Percentiles rank a stretch among this genome's conserved stretches.
Conservation (phyloP, 2,797 vertebrate genomes). For the Channallabes apus region DNA sequence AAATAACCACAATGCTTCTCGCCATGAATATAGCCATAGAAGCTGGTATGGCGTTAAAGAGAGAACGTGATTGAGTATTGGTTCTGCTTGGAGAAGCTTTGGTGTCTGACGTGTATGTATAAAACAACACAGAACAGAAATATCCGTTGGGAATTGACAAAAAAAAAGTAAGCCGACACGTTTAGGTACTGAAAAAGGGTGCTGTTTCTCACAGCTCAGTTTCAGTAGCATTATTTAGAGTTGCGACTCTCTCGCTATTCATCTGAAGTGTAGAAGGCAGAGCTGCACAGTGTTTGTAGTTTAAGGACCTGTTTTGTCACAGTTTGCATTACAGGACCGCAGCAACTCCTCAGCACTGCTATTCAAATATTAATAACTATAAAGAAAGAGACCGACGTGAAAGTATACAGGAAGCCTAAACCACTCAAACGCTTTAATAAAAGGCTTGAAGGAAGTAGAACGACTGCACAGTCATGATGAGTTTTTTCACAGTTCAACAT, state of each 20-base stretch:
- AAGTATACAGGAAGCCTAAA: neutral
- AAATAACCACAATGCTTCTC: too few relatives aligned
- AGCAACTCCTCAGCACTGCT: neutral
- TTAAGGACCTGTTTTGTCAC: neutral
- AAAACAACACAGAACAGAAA: neutral
- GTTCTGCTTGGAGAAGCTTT: neutral
- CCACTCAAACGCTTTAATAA: neutral
- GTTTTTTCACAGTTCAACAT: neutral
- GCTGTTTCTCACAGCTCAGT: neutral
- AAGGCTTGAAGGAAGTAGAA: neutral
- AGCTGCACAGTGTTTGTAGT: too few relatives aligned
- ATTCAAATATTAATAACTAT: neutral
- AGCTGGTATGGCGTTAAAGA: too few relatives aligned
- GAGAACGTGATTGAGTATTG: too few relatives aligned
- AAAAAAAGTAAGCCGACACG: neutral
- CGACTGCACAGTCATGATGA: neutral
- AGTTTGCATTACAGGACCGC: neutral
- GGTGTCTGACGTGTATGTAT: neutral
- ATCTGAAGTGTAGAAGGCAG: neutral
- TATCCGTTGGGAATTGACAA: neutral
- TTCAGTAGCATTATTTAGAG: conserved; percentile 5
- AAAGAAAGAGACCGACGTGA: neutral
- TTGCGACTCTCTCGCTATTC: neutral
- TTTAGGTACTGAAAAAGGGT: neutral
- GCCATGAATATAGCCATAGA: too few relatives aligned